A percentile compares a stretch with the other conserved stretches of the same genome.
These are phyloP conservation scores for Parnassius glacialis DNA, from an alignment of 2,888 invertebrate genomes.

Conservation along the genomic window DNA sequence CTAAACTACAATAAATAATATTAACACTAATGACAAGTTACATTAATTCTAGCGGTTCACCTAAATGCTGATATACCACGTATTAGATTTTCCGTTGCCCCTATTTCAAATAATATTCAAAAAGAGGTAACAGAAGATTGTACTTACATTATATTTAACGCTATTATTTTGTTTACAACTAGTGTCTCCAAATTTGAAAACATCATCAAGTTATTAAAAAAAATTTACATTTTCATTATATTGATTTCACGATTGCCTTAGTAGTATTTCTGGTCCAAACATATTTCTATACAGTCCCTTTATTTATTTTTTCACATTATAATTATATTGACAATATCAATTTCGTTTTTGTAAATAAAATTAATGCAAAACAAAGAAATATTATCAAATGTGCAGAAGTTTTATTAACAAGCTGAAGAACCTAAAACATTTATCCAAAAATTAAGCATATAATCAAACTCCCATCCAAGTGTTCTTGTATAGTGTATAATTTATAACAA, in stretches of 20 bases:
- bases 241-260: no score
- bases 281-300: no score
- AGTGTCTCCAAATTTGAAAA: constrained; percentile 14
- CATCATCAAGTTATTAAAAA: background rate
- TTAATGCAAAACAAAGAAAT: no score
- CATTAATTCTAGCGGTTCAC: constrained; percentile 75
- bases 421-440: constrained; percentile 2
- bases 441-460: constrained; percentile 2
- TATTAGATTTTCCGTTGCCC: constrained; percentile 75
- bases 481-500: background rate
- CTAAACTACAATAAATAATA: constrained; percentile 77
- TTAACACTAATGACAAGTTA: constrained; percentile 81
- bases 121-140: constrained; percentile 79
- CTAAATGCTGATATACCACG: constrained; percentile 67
- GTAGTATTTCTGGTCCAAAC: no score
- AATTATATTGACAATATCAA: no score
- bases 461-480: no score
- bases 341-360: no score
- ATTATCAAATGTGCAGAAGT: background rate
- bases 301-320: no score
- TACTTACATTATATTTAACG: constrained; percentile 51
- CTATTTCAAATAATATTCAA: constrained; percentile 61
- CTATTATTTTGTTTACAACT: constrained; percentile 21
- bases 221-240: no score
- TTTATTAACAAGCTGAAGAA: constrained; percentile 1